Base-by-base conservation (phyloP, 2,888 invertebrate genomes). In the Ectropis crepuscularia region DNA sequence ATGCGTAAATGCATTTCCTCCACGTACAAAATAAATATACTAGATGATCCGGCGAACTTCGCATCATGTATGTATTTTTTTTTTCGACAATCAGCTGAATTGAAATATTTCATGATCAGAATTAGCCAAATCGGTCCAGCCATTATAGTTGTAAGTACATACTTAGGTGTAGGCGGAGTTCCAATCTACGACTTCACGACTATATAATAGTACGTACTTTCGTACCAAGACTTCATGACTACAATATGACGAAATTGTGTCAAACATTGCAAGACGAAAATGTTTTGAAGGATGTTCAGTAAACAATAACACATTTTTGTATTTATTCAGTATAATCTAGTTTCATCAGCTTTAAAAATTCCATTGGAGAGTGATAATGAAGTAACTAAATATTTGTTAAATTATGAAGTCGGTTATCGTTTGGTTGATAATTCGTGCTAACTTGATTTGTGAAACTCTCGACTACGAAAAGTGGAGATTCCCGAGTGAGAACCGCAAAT, bases 261-360 rank as follows among this genome's bases (percentile, higher is more conserved):
- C 42, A 53, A 42, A 45, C 28, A 49, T 11, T n/a, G 6, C 28
- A 11, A 37, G 8, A 60, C 47, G 8, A 11, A 60, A 53, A 50
- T 9, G 7, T 48, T 39, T 43, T 36, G 37, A 48, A 38, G 39
- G 10, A 49, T 7, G 8, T 10, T 57, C 28, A 45, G 28, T 53
- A 63, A 66, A 66, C 53, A 64, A 39, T 47, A 42, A 54, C 11
- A 54, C 45, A 36, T 9, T 51, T 43, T 63, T 11, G 16, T 42
- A 38, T 38, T 41, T 38, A 55, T 38, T 41, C 45, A 55, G 36
- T 38, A 45, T 45, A 57, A 65, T 59, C 63, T 57, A 48, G 63
- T 65, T 61, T 61, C 63, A 57, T 67, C 67, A 65, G 55, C 58
- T 39, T 51, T 45, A 12, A 61, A 57, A 53, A 57, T 65, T 65